These are phyloP conservation scores for Alaudala cheleensis DNA, from an alignment of 2,113 vertebrate species.

Conservation along the genomic window DNA sequence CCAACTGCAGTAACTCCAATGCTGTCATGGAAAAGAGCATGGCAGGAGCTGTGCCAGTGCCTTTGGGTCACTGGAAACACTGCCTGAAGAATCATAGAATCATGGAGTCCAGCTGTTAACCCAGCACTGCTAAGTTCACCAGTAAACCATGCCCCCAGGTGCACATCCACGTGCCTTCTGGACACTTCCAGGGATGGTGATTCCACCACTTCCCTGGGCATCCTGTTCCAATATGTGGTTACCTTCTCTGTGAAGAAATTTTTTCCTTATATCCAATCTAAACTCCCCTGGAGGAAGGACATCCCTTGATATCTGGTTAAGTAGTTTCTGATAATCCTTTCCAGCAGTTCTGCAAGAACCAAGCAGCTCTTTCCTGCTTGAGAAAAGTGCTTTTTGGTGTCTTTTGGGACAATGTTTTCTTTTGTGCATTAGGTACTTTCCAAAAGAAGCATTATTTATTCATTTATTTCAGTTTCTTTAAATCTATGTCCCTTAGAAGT, in stretches of 20 bases:
- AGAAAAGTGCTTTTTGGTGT: neutral
- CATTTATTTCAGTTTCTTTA: constrained; percentile 4
- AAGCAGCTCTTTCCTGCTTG: neutral
- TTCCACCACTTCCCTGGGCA: neutral
- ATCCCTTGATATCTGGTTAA: neutral
- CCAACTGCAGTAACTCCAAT: fast-evolving
- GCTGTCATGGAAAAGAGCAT: neutral
- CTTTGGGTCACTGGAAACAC: neutral
- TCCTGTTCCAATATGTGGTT: neutral
- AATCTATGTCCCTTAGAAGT: neutral
- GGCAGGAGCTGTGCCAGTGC: neutral
- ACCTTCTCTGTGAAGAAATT: neutral
- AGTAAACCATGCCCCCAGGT: neutral
- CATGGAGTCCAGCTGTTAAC: fast-evolving
- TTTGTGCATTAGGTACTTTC: neutral
- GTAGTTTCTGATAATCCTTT: neutral
- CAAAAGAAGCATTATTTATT: neutral
- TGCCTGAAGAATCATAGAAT: neutral
- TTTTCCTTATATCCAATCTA: neutral
- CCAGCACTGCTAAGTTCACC: neutral
- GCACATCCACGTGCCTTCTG: neutral
- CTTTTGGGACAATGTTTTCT: neutral
- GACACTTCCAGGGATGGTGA: neutral
- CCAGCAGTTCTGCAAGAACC: neutral
- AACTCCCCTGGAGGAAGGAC: neutral